Conservation (phyloP, 2,888 invertebrate species). For the Gandaritis pyraliata region DNA sequence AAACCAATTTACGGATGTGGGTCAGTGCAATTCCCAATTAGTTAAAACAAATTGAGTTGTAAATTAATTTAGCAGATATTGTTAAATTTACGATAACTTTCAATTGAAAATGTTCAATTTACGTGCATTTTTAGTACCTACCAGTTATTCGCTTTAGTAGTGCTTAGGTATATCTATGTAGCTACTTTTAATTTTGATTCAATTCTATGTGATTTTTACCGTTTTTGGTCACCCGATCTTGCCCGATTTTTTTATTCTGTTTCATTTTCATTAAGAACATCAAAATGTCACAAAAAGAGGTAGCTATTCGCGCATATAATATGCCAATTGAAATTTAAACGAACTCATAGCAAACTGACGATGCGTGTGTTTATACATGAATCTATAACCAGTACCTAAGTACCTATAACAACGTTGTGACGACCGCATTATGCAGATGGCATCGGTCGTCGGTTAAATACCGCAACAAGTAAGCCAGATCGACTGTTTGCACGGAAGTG, state of each 20-base stretch:
- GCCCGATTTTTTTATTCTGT: no score
- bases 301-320: no score
- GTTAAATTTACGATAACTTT: conserved; percentile 16
- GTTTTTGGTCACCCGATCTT: no score
- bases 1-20: conserved; percentile 37
- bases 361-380: conserved; percentile 59
- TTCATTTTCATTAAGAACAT: no score
- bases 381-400: conserved; percentile 53
- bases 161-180: no score
- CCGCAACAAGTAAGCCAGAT: conserved; percentile 79
- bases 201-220: no score
- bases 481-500: conserved; percentile 55
- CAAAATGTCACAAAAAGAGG: no score
- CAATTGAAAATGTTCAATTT: conserved; percentile 8
- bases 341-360: conserved; percentile 58
- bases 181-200: neutral
- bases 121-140: neutral
- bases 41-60: conserved; percentile 45
- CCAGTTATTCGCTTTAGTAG: neutral
- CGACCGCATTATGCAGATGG: conserved; percentile 80
- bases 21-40: conserved; percentile 40
- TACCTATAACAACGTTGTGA: conserved; percentile 67
- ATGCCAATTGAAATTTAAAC: conserved; percentile 37
- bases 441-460: conserved; percentile 72
- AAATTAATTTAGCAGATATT: conserved; percentile 37